A percentile compares a stretch with the other conserved stretches of the same genome.
phyloP scores from a whole-genome alignment of 2,113 vertebrate species.

The Sander lucioperca region DNA sequence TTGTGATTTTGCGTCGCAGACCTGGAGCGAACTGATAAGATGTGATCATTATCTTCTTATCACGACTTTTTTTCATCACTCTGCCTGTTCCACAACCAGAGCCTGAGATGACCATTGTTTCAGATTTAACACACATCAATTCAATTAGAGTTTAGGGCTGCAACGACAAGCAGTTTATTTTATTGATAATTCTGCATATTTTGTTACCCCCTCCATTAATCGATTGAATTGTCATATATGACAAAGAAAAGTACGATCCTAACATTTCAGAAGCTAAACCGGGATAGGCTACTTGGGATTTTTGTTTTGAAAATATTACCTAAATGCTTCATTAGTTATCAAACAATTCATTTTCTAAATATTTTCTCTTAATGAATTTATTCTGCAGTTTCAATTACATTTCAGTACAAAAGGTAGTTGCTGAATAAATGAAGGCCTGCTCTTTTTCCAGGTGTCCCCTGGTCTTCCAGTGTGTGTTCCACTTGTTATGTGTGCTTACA shows the following conservation, averaged over 20 bases:
- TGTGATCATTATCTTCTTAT: conserved; percentile 18
- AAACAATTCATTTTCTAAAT: not conserved
- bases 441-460: not conserved
- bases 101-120: not conserved
- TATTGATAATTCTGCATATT: not conserved
- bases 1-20: conserved; percentile 37
- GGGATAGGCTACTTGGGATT: no score
- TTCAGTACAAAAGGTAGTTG: not conserved
- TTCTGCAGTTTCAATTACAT: not conserved
- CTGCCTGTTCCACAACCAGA: no score
- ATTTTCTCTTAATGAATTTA: not conserved
- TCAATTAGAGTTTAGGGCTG: not conserved
- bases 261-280: no score
- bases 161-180: not conserved
- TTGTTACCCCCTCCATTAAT: not conserved
- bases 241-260: no score
- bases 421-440: not conserved
- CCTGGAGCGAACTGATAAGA: conserved; percentile 17
- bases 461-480: not conserved
- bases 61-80: no score
- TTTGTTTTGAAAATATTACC: no score
- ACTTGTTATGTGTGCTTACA: not conserved
- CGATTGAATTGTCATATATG: not conserved
- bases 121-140: not conserved
- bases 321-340: not conserved